These are phyloP conservation scores for Corynorhinus townsendii DNA, from an alignment of 2,113 vertebrate genomes.

Conservation along the genomic window DNA sequence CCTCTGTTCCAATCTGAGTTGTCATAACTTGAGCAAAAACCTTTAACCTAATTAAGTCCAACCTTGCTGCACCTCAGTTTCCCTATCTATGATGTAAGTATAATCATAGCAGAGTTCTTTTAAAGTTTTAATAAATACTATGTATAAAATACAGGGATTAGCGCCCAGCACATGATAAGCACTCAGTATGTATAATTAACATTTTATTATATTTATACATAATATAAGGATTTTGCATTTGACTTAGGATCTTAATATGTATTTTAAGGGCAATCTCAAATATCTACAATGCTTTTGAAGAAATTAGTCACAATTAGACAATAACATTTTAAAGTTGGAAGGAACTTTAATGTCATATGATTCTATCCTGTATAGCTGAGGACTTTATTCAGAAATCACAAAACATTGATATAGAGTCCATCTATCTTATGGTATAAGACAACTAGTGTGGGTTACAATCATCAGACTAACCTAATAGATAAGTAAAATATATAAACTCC, in stretches of 20 bases:
- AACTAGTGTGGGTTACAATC: neutral
- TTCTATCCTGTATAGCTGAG: neutral
- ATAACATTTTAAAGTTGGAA: slow-evolving; percentile 28
- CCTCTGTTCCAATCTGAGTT: neutral
- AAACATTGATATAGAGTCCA: neutral
- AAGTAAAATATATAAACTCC: neutral
- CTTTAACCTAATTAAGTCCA: neutral
- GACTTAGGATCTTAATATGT: neutral
- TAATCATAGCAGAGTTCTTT: neutral
- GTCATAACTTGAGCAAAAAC: slow-evolving; percentile 12
- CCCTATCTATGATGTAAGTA: neutral
- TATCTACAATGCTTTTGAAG: slow-evolving; percentile 1
- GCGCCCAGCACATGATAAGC: neutral
- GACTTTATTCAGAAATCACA: neutral
- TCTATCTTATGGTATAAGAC: neutral
- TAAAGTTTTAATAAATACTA: slow-evolving; percentile 6
- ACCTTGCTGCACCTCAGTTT: neutral
- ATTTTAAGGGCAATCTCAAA: slow-evolving; percentile 13
- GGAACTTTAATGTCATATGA: slow-evolving; percentile 22
- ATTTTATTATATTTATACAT: neutral
- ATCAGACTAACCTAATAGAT: neutral
- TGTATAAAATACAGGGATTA: neutral
- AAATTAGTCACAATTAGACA: neutral
- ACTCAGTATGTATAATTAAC: neutral
- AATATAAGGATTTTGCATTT: neutral